phyloP scores from a whole-genome alignment of 2,888 invertebrate species.

The Oscheius sp. region DNA sequence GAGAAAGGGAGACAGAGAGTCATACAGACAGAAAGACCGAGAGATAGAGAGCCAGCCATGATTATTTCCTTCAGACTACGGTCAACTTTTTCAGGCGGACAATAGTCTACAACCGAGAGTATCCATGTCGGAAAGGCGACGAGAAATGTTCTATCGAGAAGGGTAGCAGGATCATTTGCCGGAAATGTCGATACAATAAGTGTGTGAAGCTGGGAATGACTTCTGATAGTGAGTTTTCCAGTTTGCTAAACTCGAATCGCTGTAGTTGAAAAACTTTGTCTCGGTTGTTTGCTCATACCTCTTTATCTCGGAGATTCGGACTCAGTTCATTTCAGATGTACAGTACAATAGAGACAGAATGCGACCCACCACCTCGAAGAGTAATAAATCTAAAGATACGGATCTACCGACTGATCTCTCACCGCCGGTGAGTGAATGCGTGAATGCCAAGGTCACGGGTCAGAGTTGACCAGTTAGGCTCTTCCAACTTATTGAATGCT shows the following conservation, averaged over 20 bases:
- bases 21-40: no score
- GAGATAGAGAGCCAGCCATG: no score
- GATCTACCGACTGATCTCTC: conserved; percentile 9
- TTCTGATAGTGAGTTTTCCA: conserved; percentile 43
- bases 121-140: conserved; percentile 15
- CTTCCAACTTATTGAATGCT: no score
- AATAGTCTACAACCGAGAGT: conserved; percentile 6
- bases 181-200: conserved; percentile 49
- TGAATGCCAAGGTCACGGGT: no score
- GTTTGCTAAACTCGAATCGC: no score
- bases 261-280: no score
- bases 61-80: no score
- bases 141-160: conserved; percentile 41
- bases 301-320: no score
- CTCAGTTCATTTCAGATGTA: conserved; percentile 41
- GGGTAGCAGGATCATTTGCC: conserved; percentile 42
- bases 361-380: conserved; percentile 22
- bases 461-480: no score
- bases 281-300: no score
- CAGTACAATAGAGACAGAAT: conserved; percentile 52
- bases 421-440: conserved; percentile 2
- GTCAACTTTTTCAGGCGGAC: conserved; percentile 6
- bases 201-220: conserved; percentile 51
- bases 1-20: no score
- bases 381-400: background rate